Evolutionary conservation across 23 tunicate species (phyloP), one percentile per base, ranked within the genome.

Genomic region (Phallusia fumigata): DNA sequence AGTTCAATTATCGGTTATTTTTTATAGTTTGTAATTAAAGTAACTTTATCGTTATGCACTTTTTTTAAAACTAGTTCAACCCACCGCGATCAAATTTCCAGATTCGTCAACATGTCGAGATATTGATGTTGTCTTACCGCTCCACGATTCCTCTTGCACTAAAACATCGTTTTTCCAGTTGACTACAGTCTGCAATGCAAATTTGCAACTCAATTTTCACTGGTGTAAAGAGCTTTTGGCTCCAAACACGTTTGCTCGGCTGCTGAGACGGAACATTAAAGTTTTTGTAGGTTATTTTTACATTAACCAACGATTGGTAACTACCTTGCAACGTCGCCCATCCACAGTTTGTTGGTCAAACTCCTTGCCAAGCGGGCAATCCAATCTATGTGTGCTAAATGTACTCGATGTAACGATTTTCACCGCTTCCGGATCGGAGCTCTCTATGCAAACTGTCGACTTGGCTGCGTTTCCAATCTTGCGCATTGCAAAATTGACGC

Each of bases 401-500:
- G 69, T 58, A 58, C 69, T 58, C 5, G 69, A 58, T 21, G 69
- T 58, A 6, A 24, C 28, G 13, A 58, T 58, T 58, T 58, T 58
- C 3, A 58, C 69, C 28, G 26, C 69, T 21, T 24, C 28, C 13
- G 26, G 26, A 5, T 58, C 69, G 28, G 28, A 58, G 28, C 69
- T 24, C 28, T 58, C 69, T 6, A 58, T 58, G 16, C 15, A 21
- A 21, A 58, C 69, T 13, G 69, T 58, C 13, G 69, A 58, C 69
- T 58, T 58, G 26, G 69, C 13, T 58, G 69, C 69, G 69, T 58
- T 58, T 11, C 69, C 69, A 16, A 58, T 58, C 69, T 58, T 58
- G 26, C 69, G 69, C 69, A 58, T 6, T 22, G 69, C 69, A 24
- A 58, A 58, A 24, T 13, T 13, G 69, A 58, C 69, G 26, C 69